phyloP scores from a whole-genome alignment of 30 jellyfish, hydroid and myxozoan species.

The Chrysaora quinquecirrha region DNA sequence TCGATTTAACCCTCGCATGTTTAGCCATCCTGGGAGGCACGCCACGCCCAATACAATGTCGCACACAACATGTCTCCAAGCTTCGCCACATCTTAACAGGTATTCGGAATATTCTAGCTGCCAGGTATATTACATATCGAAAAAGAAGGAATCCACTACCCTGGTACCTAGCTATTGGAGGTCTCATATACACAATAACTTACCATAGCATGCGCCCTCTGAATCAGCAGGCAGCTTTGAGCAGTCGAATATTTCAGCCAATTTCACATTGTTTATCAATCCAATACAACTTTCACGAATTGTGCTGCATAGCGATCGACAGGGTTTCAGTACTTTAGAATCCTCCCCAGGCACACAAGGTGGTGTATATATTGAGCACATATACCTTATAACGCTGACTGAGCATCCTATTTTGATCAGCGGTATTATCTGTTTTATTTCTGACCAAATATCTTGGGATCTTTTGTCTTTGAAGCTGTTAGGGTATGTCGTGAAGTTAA shows the following conservation, averaged over 20 bases:
- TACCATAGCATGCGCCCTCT: not conserved
- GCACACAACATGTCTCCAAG: no score
- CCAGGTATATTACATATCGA: no score
- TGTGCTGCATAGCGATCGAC: not conserved
- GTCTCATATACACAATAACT: no score
- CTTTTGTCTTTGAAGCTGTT: not conserved
- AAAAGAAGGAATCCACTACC: no score
- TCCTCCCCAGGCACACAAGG: slow-evolving; percentile 8
- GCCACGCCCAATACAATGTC: no score
- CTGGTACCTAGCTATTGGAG: no score
- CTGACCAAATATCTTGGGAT: not conserved
- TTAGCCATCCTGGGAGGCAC: no score
- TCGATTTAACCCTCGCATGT: no score
- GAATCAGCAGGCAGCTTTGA: not conserved
- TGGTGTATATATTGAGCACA: not conserved
- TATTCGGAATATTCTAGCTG: no score
- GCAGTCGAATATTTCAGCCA: not conserved
- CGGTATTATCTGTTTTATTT: not conserved
- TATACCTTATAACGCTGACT: not conserved
- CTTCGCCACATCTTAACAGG: no score
- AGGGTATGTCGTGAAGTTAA: not conserved
- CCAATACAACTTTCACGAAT: not conserved
- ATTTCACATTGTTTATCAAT: not conserved
- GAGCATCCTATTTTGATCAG: not conserved
- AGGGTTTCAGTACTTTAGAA: not conserved